Evolutionary conservation across 1,140 invertebrate species (phyloP).

Genomic region (Atta cephalotes): DNA sequence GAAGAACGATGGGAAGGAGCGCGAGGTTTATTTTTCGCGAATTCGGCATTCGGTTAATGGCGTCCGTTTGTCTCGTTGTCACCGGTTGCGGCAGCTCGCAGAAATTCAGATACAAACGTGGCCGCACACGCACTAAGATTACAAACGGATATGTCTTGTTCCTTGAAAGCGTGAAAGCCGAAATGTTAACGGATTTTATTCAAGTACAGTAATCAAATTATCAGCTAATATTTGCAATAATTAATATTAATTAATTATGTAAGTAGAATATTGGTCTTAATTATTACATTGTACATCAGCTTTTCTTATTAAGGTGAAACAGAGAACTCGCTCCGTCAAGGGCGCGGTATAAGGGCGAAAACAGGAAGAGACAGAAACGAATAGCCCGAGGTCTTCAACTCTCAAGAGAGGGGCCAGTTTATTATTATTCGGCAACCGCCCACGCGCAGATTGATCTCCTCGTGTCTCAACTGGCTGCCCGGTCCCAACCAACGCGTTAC

Average conservation of each 20-base stretch:
- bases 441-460: constrained; percentile 75
- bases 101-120: constrained; percentile 19
- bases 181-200: background rate
- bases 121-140: constrained; percentile 30
- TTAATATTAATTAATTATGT: background rate
- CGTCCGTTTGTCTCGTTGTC: constrained; percentile 79
- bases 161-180: background rate
- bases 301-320: constrained; percentile 19
- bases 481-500: constrained; percentile 52
- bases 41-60: constrained; percentile 78
- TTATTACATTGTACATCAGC: background rate
- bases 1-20: too few relatives aligned
- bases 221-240: background rate
- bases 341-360: constrained; percentile 33
- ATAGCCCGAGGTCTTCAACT: constrained; percentile 63
- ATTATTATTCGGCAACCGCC: constrained; percentile 81
- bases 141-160: background rate
- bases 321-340: constrained; percentile 19
- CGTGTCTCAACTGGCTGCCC: constrained; percentile 67
- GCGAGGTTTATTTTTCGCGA: constrained; percentile 75
- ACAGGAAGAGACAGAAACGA: constrained; percentile 68
- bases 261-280: background rate
- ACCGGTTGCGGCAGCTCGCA: constrained; percentile 63
- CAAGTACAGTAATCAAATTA: background rate
- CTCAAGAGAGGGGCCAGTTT: constrained; percentile 73